A percentile compares a stretch with the other conserved stretches of the same genome.
Evolutionary conservation across 2,888 invertebrate species (phyloP).

Genomic region (Alentia gelatinosa): DNA sequence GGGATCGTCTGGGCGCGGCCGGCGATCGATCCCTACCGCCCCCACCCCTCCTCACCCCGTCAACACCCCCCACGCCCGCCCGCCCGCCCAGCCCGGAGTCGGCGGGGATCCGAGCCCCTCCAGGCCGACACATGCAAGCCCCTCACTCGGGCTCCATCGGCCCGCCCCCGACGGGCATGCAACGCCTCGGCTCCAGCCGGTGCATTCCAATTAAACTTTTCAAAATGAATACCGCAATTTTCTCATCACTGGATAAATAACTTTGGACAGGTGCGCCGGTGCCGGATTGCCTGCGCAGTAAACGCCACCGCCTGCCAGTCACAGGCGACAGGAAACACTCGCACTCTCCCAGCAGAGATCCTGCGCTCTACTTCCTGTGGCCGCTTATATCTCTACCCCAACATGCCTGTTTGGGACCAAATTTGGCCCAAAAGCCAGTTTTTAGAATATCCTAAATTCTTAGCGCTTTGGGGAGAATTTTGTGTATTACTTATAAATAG

Average conservation of each 20-base stretch:
- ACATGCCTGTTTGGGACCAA: no score
- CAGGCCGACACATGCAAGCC: not conserved
- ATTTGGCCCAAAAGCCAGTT: no score
- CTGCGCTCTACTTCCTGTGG: no score
- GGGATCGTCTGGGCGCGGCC: not conserved
- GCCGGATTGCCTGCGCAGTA: not conserved
- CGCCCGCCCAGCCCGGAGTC: not conserved
- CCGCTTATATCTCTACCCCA: no score
- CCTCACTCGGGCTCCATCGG: not conserved
- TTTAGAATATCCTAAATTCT: no score
- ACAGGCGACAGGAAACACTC: not conserved
- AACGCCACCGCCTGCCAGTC: not conserved
- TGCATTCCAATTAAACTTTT: conserved; percentile 53
- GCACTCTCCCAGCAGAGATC: no score
- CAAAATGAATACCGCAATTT: conserved; percentile 52
- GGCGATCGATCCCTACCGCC: not conserved
- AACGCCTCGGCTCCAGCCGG: conserved; percentile 2
- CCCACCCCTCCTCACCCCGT: not conserved
- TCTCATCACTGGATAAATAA: conserved; percentile 52
- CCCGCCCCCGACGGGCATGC: conserved; percentile 12
- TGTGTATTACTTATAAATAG: no score
- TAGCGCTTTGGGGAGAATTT: no score
- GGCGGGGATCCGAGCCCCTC: not conserved
- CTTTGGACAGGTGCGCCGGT: conserved; percentile 22
- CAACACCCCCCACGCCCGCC: not conserved